Evolutionary conservation across 2,113 vertebrate genomes (phyloP), one percentile per base, ranked within the genome.

Genomic region (Panthera tigris): DNA sequence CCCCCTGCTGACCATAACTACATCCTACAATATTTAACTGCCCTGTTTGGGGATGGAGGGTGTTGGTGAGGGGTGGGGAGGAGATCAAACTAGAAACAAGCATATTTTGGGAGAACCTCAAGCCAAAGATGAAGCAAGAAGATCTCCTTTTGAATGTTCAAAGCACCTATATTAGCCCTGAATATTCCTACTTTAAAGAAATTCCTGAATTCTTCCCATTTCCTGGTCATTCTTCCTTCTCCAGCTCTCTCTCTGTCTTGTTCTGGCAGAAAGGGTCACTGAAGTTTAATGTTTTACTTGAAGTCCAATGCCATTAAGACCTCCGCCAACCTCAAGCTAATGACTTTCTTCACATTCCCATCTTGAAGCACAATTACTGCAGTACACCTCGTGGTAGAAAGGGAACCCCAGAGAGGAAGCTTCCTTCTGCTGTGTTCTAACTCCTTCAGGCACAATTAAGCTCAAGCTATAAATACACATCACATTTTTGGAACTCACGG

Each of bases 1-100:
- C 98, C 98, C 98, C 98, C 98, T 98, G 96, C 98, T 98, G 98
- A 97, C 96, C 94, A 82, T 57, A 98, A 95, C 74, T 89, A 71
- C 74, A 16, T 85, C 94, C 88, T 98, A 95, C 97, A 97, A 85
- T 91, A 98, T 78, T 92, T 89, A 95, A 95, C 45, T 57, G 36
- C n/a, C 33, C 66, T 68, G 31, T 45, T 16, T 71, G 29, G 33
- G 19, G 21, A 9, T 61, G 48, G 63, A 61, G 23, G 1, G 1
- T 61, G 41, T 48, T 78, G 29, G 41, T 14, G 14, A 41, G 39
- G 29, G 31, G 21, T 7, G 3, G 45, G 48, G 61, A 31, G 33
- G 0, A 0, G 63, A 83, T 82, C 45, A 95, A 95, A 97, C 79
- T 41, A 87, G 63, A 93, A 95, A 96, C 9, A 95, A 21, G 11